Evolutionary conservation across 1,140 invertebrate genomes (phyloP).

Genomic region (Laupala kohalensis): DNA sequence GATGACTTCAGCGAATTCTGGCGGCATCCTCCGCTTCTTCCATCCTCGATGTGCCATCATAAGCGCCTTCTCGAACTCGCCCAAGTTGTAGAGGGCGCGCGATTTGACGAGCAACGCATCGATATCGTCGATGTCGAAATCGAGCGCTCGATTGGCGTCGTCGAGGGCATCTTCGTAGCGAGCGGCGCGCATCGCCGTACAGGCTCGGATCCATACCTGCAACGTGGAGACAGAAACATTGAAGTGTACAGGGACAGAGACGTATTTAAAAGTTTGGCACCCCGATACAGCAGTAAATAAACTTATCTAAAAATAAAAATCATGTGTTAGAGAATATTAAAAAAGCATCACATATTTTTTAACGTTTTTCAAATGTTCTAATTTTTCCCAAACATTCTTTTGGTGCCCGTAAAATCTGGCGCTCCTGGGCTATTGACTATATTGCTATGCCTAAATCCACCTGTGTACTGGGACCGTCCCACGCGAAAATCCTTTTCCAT

Average conservation of each 20-base stretch:
- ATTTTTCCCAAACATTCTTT: not conserved
- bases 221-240: not conserved
- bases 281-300: not conserved
- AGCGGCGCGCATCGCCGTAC: not conserved
- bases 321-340: not conserved
- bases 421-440: too few species aligned
- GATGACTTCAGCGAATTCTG: conserved; percentile 19
- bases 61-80: conserved; percentile 24
- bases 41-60: conserved; percentile 22
- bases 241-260: not conserved
- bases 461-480: too few species aligned
- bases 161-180: not conserved
- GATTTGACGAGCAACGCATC: not conserved
- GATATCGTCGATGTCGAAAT: not conserved
- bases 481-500: too few species aligned
- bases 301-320: not conserved
- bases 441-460: too few species aligned
- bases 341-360: not conserved
- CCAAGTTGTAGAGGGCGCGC: conserved; percentile 23
- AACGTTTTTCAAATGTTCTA: not conserved
- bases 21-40: conserved; percentile 16
- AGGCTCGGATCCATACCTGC: not conserved
- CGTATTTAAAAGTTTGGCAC: not conserved
- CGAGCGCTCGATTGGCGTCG: not conserved
- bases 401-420: too few species aligned